Percentiles rank a stretch among this genome's conserved stretches.
These are phyloP conservation scores for Nannoperca obscura DNA, from an alignment of 2,797 vertebrate genomes.

Conservation along the genomic window DNA sequence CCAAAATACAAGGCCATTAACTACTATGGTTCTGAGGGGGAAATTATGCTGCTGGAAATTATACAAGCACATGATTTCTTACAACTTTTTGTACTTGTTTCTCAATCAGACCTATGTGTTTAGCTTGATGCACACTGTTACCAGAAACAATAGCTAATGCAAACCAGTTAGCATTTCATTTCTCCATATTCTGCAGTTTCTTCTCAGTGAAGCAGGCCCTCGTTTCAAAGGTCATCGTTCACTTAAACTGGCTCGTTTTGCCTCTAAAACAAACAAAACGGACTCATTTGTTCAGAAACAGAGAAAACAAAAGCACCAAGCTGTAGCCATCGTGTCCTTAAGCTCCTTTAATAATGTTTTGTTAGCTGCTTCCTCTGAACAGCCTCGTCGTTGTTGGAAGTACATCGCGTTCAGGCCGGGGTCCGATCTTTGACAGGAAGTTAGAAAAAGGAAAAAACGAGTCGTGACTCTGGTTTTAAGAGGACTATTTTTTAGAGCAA, in stretches of 20 bases:
- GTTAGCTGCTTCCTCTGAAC: slow-evolving; percentile 75
- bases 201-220: slow-evolving; percentile 67
- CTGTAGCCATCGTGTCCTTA: slow-evolving; percentile 86
- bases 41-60: slow-evolving; percentile 85
- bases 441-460: slow-evolving; percentile 24
- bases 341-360: slow-evolving; percentile 78
- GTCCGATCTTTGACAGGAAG: slow-evolving; percentile 58
- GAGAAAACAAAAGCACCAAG: slow-evolving; percentile 75
- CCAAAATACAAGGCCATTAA: slow-evolving; percentile 84
- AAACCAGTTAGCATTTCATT: slow-evolving; percentile 69
- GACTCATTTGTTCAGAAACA: slow-evolving; percentile 52
- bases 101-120: slow-evolving; percentile 76
- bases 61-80: slow-evolving; percentile 89
- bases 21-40: slow-evolving; percentile 83
- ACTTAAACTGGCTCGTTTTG: slow-evolving; percentile 46
- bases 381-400: slow-evolving; percentile 74
- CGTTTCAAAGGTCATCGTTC: slow-evolving; percentile 54
- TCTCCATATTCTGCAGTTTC: slow-evolving; percentile 57
- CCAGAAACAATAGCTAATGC: slow-evolving; percentile 55
- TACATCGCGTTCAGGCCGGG: slow-evolving; percentile 56
- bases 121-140: slow-evolving; percentile 66
- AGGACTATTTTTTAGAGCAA: slow-evolving; percentile 82
- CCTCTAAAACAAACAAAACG: slow-evolving; percentile 34
- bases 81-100: slow-evolving; percentile 84
- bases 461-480: slow-evolving; percentile 77